Conservation (phyloP, 2,113 vertebrate genomes). For the Tyrannus savana region DNA sequence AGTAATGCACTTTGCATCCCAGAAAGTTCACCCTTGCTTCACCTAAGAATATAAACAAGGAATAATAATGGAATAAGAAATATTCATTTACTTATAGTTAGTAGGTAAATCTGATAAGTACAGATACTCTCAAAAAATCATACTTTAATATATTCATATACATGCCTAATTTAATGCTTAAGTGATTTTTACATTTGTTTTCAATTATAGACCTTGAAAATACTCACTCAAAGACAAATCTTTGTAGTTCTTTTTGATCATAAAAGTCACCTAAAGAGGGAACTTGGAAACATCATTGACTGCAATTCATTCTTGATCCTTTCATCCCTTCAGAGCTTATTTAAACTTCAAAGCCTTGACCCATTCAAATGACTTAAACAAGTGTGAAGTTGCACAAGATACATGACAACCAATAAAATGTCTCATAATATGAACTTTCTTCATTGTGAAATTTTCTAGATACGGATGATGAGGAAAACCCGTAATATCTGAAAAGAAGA, state of each 20-base stretch:
- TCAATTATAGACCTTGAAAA: constrained; percentile 36
- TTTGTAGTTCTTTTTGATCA: constrained; percentile 39
- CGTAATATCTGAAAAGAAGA: not conserved
- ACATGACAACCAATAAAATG: not conserved
- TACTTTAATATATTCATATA: not conserved
- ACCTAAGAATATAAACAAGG: not conserved
- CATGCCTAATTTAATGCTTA: not conserved
- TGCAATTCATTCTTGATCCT: constrained; percentile 11
- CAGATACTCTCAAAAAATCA: not conserved
- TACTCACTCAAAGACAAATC: constrained; percentile 18
- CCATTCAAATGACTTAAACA: constrained; percentile 12
- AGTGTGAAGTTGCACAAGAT: constrained; percentile 9
- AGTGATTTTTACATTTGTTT: constrained; percentile 26
- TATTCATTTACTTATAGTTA: not conserved
- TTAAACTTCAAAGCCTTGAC: constrained; percentile 56
- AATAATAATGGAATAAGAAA: not conserved
- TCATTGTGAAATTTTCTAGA: not conserved
- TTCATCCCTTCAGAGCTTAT: constrained; percentile 34
- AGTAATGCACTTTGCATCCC: not conserved
- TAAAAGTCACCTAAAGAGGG: constrained; percentile 6
- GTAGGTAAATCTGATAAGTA: not conserved
- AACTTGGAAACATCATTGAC: constrained; percentile 49
- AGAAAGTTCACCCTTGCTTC: not conserved
- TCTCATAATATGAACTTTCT: not conserved
- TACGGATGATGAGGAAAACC: not conserved